A percentile compares a stretch with the other conserved stretches of the same genome.
Evolutionary conservation across 2,113 vertebrate species (phyloP).

Genomic region (Podarcis muralis): DNA sequence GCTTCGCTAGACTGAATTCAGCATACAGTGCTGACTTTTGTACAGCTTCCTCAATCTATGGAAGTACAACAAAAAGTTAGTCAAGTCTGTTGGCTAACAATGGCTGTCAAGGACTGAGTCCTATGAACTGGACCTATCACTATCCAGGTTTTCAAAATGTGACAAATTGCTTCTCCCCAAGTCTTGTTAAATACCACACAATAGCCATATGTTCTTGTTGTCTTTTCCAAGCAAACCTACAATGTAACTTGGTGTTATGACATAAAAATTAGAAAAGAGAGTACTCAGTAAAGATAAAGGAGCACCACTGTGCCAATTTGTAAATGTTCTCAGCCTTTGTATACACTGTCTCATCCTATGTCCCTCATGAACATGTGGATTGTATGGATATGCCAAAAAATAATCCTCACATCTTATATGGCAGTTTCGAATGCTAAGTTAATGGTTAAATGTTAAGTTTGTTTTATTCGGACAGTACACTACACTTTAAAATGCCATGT

Average conservation of each 20-base stretch:
- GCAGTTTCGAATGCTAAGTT: not conserved
- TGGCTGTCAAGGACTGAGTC: not conserved
- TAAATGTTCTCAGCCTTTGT: too few relatives aligned
- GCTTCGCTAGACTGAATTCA: not conserved
- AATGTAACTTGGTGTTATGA: slow-evolving; percentile 29
- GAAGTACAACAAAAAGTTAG: not conserved
- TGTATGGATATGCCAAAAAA: not conserved
- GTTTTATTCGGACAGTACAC: not conserved
- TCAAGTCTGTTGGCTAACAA: not conserved
- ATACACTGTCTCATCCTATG: too few relatives aligned
- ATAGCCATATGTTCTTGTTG: slow-evolving; percentile 63
- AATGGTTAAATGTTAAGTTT: not conserved
- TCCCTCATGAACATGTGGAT: not conserved
- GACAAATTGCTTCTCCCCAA: not conserved
- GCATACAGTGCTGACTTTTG: not conserved
- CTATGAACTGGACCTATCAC: not conserved
- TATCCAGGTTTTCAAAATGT: not conserved
- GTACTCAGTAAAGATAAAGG: too few relatives aligned
- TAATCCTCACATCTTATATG: not conserved
- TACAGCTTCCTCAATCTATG: not conserved
- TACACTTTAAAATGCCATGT: not conserved
- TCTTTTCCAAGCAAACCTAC: slow-evolving; percentile 40
- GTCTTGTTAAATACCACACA: not conserved
- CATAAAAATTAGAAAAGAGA: not conserved
- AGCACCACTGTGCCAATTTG: too few relatives aligned